Base-by-base conservation (phyloP, 2,888 invertebrate genomes). In the Trichopria drosophilae region DNA sequence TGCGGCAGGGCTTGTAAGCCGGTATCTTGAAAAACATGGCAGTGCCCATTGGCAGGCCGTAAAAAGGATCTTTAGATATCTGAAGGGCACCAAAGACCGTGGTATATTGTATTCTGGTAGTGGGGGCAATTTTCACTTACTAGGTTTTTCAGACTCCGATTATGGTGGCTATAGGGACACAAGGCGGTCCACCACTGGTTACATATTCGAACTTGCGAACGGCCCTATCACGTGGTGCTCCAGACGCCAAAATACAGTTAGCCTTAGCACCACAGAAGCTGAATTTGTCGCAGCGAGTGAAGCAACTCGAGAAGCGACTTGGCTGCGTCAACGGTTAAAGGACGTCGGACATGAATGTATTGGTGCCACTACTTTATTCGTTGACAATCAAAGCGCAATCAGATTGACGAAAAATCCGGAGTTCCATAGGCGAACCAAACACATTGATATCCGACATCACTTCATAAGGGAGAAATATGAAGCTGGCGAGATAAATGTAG, bases 121-220 rank as follows among this genome's bases (percentile, higher is more conserved):
- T 2, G 18, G 16, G 10, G 12, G 16, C n/a, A n/a, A n/a, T n/a
- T n/a, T n/a, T n/a, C n/a, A n/a, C n/a, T n/a, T n/a, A n/a, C n/a
- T n/a, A n/a, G n/a, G n/a, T n/a, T 12, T 45, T 39, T 50, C 37
- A 22, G 60, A 60, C 20, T 41, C 60, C 3, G 59, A 63, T 34
- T 61, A 44, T 15, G 61, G 57, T 6, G 53, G 51, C 4, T 58
- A 61, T 35, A n/a, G 18, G 4, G 39, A 39, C n/a, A 39, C 39
- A 4, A 23, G 39, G 16, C 39, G 39, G 6, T 39, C 39, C 7
- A 23, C 13, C 16, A 39, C 23, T 23, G 39, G 39, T 2, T 39
- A 39, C 15, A 13, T 39, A 6, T 39, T 23, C 26, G 16, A 9
- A 3, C 15, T 39, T 9, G 19, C 39, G 1, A 23, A 23, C 16